Evolutionary conservation across 64 coral and sea anemone species (phyloP), one percentile per base, ranked within the genome.

Genomic region (Stichodactyla mertensii): DNA sequence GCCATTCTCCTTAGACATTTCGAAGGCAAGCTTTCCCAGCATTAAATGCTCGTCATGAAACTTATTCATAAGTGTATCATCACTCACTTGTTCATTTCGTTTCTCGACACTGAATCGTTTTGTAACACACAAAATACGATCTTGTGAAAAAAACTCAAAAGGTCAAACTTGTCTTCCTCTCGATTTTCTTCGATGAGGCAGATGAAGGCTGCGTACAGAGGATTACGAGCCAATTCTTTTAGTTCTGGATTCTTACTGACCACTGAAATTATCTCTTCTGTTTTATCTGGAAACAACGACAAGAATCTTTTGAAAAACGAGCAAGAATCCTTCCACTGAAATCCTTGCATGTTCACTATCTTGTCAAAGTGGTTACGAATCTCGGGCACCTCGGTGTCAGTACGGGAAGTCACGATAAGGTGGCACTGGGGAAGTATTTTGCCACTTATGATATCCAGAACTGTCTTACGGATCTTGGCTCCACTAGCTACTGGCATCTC

Each of bases 51-150:
- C 24, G 69, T 28, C 22, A 74, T 11, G 69, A 74, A 74, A 74
- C 69, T 74, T 74, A 74, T 74, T 8, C 24, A 74, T 74, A 24
- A 74, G 69, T 9, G 24, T 74, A 31, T 74, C 69, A 74, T 74
- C 69, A 74, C 10, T 74, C 24, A 74, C 69, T 74, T 74, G 69
- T 28, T 74, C n/a, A 10, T 74, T 23, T 74, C 27, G n/a, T 13
- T 74, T 74, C 69, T 74, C 69, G 27, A 74, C 69, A 74, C 22
- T 12, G 27, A 27, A 74, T 9, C 69, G 69, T 74, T 74, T 74
- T 74, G 69, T 74, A 74, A 74, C 69, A 31, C 69, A 74, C n/a
- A n/a, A 22, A 74, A 74, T 74, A 74, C 24, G 69, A 74, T 74
- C 3, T 74, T 10, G 6, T 74, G 7, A 9, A 28, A 13, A 74